Base-by-base conservation (phyloP, 2,797 vertebrate genomes). In the Geotrypetes seraphini region DNA sequence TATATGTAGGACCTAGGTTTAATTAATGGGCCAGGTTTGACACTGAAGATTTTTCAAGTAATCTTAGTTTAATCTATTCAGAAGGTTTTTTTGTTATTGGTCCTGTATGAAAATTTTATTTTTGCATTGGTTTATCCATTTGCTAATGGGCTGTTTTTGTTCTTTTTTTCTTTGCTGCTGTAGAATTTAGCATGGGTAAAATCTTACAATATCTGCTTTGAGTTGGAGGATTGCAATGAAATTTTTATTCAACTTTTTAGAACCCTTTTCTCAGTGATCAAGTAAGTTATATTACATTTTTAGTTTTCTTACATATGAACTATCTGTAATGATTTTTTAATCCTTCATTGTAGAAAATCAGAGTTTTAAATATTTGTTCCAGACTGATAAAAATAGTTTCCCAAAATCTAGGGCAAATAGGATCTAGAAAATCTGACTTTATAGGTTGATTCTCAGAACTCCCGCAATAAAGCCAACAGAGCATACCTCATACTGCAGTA, bases 171-270 rank as follows among this genome's bases (percentile, higher is more conserved):
- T 15, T 65, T 42, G 53, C 52, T 55, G 46, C 57, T 74, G 19
- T 57, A 99, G 95, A 99, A 99, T 69, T 79, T 99, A 73, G 94
- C 94, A 2, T 99, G 95, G 95, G 95, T 99, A 47, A 97, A 99
- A 76, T 99, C 95, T 7, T 99, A 99, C 70, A 99, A 97, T 77
- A 99, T 97, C 73, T 99, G 95, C 72, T 99, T 99, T 75, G 95
- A 97, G 64, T 82, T 99, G 70, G 94, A 99, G 83, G 95, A 97
- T 81, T 97, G 95, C 79, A 99, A 97, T 47, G 94, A 97, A 75
- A 97, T 99, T 83, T 97, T 99, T 78, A 99, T 96, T 73, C 95
- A 99, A 60, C 92, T 99, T 73, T 99, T 97, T 84, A 97, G 90
- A 70, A 94, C 92, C 3, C 93, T 99, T 57, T 99, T 97, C 81